Evolutionary conservation across 1,140 invertebrate genomes (phyloP).

Genomic region (Platyscapa corneri): DNA sequence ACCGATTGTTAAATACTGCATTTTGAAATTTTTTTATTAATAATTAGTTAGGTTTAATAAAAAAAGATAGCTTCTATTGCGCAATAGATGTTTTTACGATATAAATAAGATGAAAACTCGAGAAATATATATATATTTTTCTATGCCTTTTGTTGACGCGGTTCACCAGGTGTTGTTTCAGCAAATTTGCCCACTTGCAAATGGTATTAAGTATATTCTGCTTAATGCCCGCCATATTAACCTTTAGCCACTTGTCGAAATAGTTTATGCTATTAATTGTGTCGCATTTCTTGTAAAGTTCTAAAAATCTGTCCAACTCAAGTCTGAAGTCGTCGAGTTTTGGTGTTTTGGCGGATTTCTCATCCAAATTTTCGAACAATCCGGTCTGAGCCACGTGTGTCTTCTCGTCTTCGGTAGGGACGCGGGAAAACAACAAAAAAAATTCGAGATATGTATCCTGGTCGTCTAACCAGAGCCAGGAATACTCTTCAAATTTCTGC

Average conservation of each 20-base stretch:
- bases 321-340: conserved; percentile 77
- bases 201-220: conserved; percentile 83
- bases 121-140: not conserved
- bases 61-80: no score
- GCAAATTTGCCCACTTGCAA: conserved; percentile 85
- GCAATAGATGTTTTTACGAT: no score
- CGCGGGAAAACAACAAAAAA: conserved; percentile 80
- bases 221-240: conserved; percentile 84
- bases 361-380: conserved; percentile 63
- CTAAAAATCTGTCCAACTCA: conserved; percentile 79
- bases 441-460: conserved; percentile 78
- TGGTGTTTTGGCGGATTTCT: conserved; percentile 73
- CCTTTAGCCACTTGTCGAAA: conserved; percentile 82
- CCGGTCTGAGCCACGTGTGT: conserved; percentile 67
- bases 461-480: conserved; percentile 82
- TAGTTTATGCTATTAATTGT: conserved; percentile 70
- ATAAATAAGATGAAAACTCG: not conserved
- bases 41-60: no score
- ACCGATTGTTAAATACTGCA: no score
- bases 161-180: conserved; percentile 85
- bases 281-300: conserved; percentile 76
- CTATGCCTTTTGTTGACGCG: conserved; percentile 78
- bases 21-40: no score
- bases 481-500: conserved; percentile 67
- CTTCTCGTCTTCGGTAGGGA: conserved; percentile 77